Base-by-base conservation (phyloP, 2,888 invertebrate species). In the Julus scanicus region DNA sequence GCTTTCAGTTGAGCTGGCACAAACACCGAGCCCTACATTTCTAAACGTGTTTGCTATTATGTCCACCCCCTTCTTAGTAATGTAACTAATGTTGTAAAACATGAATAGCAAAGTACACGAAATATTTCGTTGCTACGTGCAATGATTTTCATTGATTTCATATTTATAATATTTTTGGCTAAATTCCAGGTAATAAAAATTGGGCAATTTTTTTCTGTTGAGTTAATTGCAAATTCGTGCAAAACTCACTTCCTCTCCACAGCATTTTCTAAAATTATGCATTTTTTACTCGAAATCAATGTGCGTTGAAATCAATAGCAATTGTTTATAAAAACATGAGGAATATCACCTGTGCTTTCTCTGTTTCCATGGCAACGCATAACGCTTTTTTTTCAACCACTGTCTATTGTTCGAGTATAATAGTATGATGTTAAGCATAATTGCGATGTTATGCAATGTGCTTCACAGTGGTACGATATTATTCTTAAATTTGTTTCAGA, bases 231-330 rank as follows among this genome's bases (percentile, higher is more conserved):
- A 63, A 63, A n/a, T 63, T 63, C 57, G 57, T 63, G 57, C 57
- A n/a, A 63, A 63, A 2, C 57, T n/a, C 15, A n/a, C 57, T 63
- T 8, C 57, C 57, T 63, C 57, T n/a, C 15, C 57, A 6, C 11
- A 5, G n/a, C 57, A n/a, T 63, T 63, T 63, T 63, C n/a, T n/a
- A 63, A 63, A 63, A 63, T 63, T 63, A 63, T 63, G n/a, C 57
- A 63, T 63, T 63, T 63, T 53, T 48, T 48, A 53, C 15, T 53
- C 53, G 9, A 13, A 15, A 53, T 53, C 57, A 63, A 63, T 63
- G n/a, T 2, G n/a, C 15, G 15, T 63, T 63, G 57, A 63, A 63
- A 63, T 63, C 57, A 63, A 63, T 63, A 63, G n/a, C 15, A 53
- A 53, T 53, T 53, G 53, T 53, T 53, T 53, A 15, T 2, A 15